Conservation (phyloP, 2,888 invertebrate species). For the Myathropa florea region DNA sequence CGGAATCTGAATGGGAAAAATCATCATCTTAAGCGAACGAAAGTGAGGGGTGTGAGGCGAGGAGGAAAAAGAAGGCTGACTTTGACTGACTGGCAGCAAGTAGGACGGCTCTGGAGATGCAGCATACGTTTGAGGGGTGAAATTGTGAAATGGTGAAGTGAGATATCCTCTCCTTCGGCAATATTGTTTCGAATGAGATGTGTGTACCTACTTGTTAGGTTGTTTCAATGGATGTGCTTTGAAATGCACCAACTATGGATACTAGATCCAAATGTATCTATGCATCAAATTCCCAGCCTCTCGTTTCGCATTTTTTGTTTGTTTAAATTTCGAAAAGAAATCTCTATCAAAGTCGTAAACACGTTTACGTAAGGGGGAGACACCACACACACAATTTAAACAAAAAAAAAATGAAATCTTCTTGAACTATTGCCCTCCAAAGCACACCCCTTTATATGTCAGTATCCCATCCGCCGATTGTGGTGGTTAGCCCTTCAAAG, state of each 20-base stretch:
- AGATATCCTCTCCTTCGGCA: conserved; percentile 28
- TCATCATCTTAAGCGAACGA: conserved; percentile 19
- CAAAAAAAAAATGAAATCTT: neutral
- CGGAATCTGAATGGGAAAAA: conserved; percentile 51
- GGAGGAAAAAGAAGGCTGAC: neutral
- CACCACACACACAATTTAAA: neutral
- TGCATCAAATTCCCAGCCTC: no score
- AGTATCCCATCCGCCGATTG: neutral
- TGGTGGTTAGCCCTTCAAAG: neutral
- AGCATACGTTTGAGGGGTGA: conserved; percentile 38
- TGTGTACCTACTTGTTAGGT: conserved; percentile 65
- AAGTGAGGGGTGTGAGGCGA: neutral
- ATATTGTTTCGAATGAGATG: conserved; percentile 65
- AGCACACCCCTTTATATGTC: neutral
- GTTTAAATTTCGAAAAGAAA: conserved; percentile 3
- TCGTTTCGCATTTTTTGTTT: neutral
- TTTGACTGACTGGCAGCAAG: neutral
- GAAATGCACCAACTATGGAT: conserved; percentile 47
- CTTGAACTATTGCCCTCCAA: neutral
- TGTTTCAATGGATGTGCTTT: conserved; percentile 53
- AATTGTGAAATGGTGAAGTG: neutral
- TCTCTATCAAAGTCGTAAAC: neutral
- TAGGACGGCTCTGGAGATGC: conserved; percentile 13
- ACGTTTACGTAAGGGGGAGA: conserved; percentile 25
- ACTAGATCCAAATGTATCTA: neutral